A percentile compares a stretch with the other conserved stretches of the same genome.
Evolutionary conservation across 2,113 vertebrate genomes (phyloP).

Genomic region (Datnioides undecimradiatus): DNA sequence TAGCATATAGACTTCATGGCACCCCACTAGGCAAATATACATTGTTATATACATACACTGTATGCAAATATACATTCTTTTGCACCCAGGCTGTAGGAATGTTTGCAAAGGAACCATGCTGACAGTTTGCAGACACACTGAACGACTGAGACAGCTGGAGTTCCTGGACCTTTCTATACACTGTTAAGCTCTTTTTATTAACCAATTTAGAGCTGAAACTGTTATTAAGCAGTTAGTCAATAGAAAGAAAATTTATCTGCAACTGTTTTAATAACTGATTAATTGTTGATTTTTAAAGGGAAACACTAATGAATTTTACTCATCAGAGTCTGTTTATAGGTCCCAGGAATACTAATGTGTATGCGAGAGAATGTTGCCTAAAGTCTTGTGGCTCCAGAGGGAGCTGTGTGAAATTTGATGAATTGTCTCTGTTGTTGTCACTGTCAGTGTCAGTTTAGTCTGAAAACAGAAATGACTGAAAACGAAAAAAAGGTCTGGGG

Average conservation of each 20-base stretch:
- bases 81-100: constrained; percentile 44
- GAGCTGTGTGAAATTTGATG: too few relatives aligned
- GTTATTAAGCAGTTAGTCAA: neutral
- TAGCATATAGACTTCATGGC: constrained; percentile 56
- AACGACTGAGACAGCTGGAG: constrained; percentile 26
- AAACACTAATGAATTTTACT: too few relatives aligned
- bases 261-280: neutral
- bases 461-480: too few relatives aligned
- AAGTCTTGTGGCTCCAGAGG: too few relatives aligned
- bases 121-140: constrained; percentile 33
- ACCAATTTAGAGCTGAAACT: neutral
- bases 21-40: constrained; percentile 70
- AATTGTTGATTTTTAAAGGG: too few relatives aligned
- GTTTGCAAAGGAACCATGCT: constrained; percentile 54
- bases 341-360: too few relatives aligned
- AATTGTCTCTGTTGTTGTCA: too few relatives aligned
- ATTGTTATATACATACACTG: constrained; percentile 54
- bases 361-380: too few relatives aligned
- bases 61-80: constrained; percentile 68
- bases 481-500: too few relatives aligned
- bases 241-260: neutral
- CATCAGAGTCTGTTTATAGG: too few relatives aligned
- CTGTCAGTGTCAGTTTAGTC: too few relatives aligned
- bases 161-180: neutral
- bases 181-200: neutral